These are phyloP conservation scores for Melolontha melolontha DNA, from an alignment of 2,888 invertebrate species.

Conservation along the genomic window DNA sequence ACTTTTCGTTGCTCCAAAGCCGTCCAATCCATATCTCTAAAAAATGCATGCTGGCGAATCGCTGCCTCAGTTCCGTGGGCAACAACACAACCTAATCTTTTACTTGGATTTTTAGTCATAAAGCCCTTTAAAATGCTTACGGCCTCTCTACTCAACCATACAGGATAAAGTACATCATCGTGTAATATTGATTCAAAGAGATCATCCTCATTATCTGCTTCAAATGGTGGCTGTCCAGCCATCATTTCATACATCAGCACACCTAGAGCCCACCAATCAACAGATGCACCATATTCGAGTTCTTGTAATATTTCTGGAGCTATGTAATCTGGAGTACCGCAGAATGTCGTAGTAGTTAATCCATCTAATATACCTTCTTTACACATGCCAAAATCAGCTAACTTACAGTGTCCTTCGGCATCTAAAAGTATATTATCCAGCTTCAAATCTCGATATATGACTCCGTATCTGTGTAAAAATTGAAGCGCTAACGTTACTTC, in stretches of 20 bases:
- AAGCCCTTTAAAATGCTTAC: slow-evolving; percentile 93
- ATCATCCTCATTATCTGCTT: slow-evolving; percentile 99
- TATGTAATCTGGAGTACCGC: slow-evolving; percentile 99
- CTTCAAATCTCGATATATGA: slow-evolving; percentile 98
- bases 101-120: slow-evolving; percentile 97
- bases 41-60: slow-evolving; percentile 91
- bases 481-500: slow-evolving; percentile 98
- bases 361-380: slow-evolving; percentile 94
- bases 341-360: slow-evolving; percentile 94
- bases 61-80: slow-evolving; percentile 82
- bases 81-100: slow-evolving; percentile 90
- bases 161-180: slow-evolving; percentile 98
- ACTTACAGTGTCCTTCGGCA: slow-evolving; percentile 93
- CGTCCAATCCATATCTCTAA: slow-evolving; percentile 97
- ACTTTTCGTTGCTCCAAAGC: slow-evolving; percentile 90
- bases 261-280: slow-evolving; percentile 98
- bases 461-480: slow-evolving; percentile 92
- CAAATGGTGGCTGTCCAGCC: slow-evolving; percentile 99
- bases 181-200: slow-evolving; percentile 98
- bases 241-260: slow-evolving; percentile 99
- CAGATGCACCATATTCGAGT: slow-evolving; percentile 84
- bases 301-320: slow-evolving; percentile 82
- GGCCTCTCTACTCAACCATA: slow-evolving; percentile 93
- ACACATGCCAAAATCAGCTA: slow-evolving; percentile 98
- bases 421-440: slow-evolving; percentile 98